Evolutionary conservation across 2,113 vertebrate genomes (phyloP).

Genomic region (Callospermophilus lateralis): DNA sequence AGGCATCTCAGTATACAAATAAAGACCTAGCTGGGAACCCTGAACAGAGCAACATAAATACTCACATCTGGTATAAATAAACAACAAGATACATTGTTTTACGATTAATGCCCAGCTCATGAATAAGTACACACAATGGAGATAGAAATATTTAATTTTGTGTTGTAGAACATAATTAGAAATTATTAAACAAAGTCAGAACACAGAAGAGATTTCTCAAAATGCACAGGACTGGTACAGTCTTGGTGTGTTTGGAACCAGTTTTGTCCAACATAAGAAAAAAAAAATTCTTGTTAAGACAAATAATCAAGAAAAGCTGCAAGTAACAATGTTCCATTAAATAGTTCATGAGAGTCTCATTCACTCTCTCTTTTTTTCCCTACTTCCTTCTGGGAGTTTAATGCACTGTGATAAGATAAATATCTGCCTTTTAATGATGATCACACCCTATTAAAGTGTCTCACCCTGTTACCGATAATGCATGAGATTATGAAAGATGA

Average conservation of each 20-base stretch:
- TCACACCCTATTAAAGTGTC: slow-evolving; percentile 74
- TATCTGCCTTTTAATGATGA: slow-evolving; percentile 79
- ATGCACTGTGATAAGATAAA: slow-evolving; percentile 78
- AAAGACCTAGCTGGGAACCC: slow-evolving; percentile 79
- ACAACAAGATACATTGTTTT: slow-evolving; percentile 83
- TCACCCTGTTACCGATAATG: slow-evolving; percentile 71
- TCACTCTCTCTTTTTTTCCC: not conserved
- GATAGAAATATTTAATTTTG: slow-evolving; percentile 86
- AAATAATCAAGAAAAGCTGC: slow-evolving; percentile 50
- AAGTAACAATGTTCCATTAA: slow-evolving; percentile 48
- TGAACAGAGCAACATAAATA: slow-evolving; percentile 82
- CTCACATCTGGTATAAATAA: slow-evolving; percentile 85
- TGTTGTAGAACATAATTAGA: slow-evolving; percentile 86
- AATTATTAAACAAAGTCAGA: slow-evolving; percentile 83
- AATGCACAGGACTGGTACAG: slow-evolving; percentile 62
- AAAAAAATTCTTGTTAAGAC: not conserved
- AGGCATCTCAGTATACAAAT: slow-evolving; percentile 70
- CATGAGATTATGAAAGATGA: slow-evolving; percentile 75
- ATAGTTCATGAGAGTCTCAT: not conserved
- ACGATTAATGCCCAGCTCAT: slow-evolving; percentile 83
- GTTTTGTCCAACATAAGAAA: slow-evolving; percentile 44
- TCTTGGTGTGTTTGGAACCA: slow-evolving; percentile 45
- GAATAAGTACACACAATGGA: slow-evolving; percentile 81
- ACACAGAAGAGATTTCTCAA: slow-evolving; percentile 74
- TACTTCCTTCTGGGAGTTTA: slow-evolving; percentile 75